Evolutionary conservation across 2,113 vertebrate genomes (phyloP), one percentile per base, ranked within the genome.

Genomic region (Cyanoliseus patagonus): DNA sequence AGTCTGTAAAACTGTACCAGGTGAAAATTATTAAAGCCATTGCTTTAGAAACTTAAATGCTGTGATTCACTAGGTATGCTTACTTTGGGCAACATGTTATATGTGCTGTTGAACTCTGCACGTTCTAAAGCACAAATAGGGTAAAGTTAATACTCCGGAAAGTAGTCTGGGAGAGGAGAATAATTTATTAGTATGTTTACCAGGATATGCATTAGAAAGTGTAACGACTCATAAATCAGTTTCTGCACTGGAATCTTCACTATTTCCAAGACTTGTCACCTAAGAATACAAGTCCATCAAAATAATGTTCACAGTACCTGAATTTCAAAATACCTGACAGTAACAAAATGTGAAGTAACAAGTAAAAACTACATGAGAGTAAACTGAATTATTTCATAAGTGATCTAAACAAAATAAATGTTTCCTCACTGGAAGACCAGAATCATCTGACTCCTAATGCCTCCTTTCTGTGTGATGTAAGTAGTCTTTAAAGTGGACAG

Each of bases 41-140:
- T 83, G 72, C 33, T 69, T 72, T 41, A 88, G 49, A 61, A 73
- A 27, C 14, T 37, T 80, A 57, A 74, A 49, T 70, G 77, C 22
- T 70, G 18, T 44, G 30, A 7, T 69, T 91, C 16, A 24, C 14
- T 62, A 23, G 3, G 4, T 55, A 8, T 49, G 55, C 46, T 53
- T 87, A 31, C 39, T 79, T 79, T 17, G 9, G 14, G 10, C 39
- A 88, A 0, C 9, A 10, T 35, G 11, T 73, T 69, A 6, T 13
- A 46, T 44, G 6, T 51, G 35, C 52, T 69, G 35, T 92, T 13
- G 39, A 66, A 70, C 11, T 31, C 67, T 17, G 35, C 39, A 66
- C 22, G 2, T 44, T 53, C 42, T 53, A 22, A 55, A 73, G 75
- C 0, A 0, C 27, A 51, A 55, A 31, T 6, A 69, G 9, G 35